Percentiles rank a stretch among this genome's conserved stretches.
Conservation (phyloP, 1,140 invertebrate species). For the Ceratina japonica region DNA sequence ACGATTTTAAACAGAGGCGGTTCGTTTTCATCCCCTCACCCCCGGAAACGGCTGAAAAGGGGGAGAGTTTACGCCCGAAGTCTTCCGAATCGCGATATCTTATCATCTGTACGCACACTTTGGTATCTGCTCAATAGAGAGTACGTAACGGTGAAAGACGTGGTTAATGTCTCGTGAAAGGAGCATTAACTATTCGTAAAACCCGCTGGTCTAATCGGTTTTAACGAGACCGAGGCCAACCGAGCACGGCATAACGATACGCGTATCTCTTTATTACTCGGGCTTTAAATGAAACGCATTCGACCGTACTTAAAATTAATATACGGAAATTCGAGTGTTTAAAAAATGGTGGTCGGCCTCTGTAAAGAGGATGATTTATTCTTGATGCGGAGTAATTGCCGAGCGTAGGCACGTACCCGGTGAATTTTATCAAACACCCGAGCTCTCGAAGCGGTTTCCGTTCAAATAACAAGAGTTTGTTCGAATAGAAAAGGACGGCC, state of each 20-base stretch:
- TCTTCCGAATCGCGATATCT: conserved; percentile 22
- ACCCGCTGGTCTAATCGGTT: conserved; percentile 29
- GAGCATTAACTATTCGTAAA: conserved; percentile 51
- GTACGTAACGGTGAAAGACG: conserved; percentile 38
- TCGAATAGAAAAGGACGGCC: conserved; percentile 3
- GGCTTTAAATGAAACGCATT: too few relatives aligned
- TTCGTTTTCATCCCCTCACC: too few relatives aligned
- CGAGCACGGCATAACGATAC: not conserved
- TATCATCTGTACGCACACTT: conserved; percentile 40
- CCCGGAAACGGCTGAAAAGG: not conserved
- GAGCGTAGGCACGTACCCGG: not conserved
- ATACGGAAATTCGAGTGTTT: too few relatives aligned
- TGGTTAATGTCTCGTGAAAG: conserved; percentile 55
- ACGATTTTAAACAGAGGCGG: too few relatives aligned
- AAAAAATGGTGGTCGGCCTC: too few relatives aligned
- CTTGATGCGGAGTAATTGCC: not conserved
- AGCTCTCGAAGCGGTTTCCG: conserved; percentile 22
- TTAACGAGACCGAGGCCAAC: conserved; percentile 24
- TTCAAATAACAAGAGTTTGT: conserved; percentile 39
- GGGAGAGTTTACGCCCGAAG: not conserved
- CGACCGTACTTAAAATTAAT: too few relatives aligned
- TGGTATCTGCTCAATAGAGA: conserved; percentile 1
- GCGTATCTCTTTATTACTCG: conserved; percentile 26
- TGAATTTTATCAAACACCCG: conserved; percentile 39
- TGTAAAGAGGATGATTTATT: not conserved